These are phyloP conservation scores for Halocynthia roretzi DNA, from an alignment of 23 tunicate species.

Conservation along the genomic window DNA sequence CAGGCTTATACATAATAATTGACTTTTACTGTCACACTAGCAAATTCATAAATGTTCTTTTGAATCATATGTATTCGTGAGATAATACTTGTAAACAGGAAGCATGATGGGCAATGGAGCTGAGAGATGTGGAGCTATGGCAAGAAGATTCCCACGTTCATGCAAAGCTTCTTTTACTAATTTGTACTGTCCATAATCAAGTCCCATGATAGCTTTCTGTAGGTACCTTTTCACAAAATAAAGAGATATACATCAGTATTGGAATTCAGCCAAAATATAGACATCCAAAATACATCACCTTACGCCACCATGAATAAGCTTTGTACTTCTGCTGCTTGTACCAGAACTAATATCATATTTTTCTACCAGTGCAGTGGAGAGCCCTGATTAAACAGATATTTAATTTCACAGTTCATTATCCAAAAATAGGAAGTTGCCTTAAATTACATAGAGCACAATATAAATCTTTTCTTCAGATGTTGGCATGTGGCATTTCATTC, in stretches of 20 bases:
- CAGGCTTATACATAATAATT: too few species aligned
- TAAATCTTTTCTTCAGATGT: too few species aligned
- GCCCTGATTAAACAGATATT: constrained; percentile 29
- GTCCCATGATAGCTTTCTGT: constrained; percentile 85
- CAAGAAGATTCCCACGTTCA: constrained; percentile 77
- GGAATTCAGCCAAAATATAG: not conserved
- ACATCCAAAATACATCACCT: constrained; percentile 31
- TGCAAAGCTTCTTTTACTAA: constrained; percentile 86
- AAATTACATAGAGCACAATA: too few species aligned
- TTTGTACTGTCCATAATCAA: constrained; percentile 68
- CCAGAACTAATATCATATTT: constrained; percentile 95
- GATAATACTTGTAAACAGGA: constrained; percentile 74
- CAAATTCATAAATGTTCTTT: too few species aligned
- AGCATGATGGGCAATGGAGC: constrained; percentile 91
- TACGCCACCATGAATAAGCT: constrained; percentile 95
- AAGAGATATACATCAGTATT: not conserved
- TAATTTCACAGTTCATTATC: too few species aligned
- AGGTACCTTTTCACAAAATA: constrained; percentile 42
- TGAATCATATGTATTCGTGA: too few species aligned
- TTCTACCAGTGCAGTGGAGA: constrained; percentile 80
- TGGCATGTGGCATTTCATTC: too few species aligned
- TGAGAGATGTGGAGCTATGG: constrained; percentile 87
- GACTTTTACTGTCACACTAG: too few species aligned
- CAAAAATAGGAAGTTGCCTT: too few species aligned
- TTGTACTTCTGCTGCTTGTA: constrained; percentile 93